These are phyloP conservation scores for Atherinosoma microstoma DNA, from an alignment of 2,797 vertebrate species.

Conservation along the genomic window DNA sequence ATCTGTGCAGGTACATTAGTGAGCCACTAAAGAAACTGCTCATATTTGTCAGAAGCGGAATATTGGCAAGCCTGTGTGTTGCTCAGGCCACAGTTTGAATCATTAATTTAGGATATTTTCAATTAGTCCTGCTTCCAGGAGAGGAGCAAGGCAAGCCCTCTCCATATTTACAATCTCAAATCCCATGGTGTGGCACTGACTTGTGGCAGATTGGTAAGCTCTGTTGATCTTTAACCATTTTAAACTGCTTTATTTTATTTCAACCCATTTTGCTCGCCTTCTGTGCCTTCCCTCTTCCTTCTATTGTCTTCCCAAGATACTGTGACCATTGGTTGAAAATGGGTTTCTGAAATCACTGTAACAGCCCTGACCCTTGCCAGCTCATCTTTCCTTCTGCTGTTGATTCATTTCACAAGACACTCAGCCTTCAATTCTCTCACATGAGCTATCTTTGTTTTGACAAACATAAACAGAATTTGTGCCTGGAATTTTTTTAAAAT, in stretches of 20 bases:
- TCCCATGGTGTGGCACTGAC: conserved; percentile 41
- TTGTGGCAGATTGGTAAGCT: conserved; percentile 64
- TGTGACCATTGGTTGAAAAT: conserved; percentile 64
- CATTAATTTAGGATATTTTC: conserved; percentile 77
- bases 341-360: conserved; percentile 70
- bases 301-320: conserved; percentile 54
- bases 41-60: conserved; percentile 66
- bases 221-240: conserved; percentile 68
- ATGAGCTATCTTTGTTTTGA: conserved; percentile 49
- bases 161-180: conserved; percentile 60
- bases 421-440: conserved; percentile 44
- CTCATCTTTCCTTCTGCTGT: conserved; percentile 62
- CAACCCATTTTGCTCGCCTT: conserved; percentile 16
- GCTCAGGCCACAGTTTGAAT: conserved; percentile 47
- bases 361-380: conserved; percentile 34
- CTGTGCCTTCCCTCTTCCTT: not conserved
- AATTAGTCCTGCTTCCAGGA: conserved; percentile 77
- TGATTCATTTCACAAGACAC: conserved; percentile 72
- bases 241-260: conserved; percentile 23
- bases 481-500: conserved; percentile 11
- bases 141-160: conserved; percentile 52
- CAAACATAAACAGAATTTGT: conserved; percentile 49
- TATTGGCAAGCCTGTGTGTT: conserved; percentile 42
- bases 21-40: conserved; percentile 62
- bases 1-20: conserved; percentile 26